Conservation (phyloP, 2,888 invertebrate genomes). For the Erebia ligea region DNA sequence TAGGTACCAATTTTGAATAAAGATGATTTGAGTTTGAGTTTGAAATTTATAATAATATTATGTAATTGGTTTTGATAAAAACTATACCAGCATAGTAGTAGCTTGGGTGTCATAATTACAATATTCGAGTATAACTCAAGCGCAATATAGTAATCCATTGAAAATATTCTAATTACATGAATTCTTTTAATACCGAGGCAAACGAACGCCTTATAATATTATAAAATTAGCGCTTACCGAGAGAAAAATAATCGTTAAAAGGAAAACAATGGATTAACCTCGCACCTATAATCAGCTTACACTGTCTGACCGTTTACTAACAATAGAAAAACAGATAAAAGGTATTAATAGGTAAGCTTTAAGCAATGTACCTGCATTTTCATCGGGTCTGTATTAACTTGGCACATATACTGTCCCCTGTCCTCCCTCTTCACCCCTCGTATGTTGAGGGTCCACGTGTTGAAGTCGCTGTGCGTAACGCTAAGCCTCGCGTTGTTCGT, state of each 20-base stretch:
- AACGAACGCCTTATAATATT: not conserved
- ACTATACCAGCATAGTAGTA: not conserved
- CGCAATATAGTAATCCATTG: not conserved
- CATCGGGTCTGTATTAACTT: slow-evolving; percentile 97
- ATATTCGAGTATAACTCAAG: not conserved
- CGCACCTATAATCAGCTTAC: slow-evolving; percentile 11
- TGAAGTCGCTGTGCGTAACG: slow-evolving; percentile 95
- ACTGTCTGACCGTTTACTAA: slow-evolving; percentile 1
- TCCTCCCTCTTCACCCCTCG: slow-evolving; percentile 93
- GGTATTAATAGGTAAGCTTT: not conserved
- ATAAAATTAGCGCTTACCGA: not conserved
- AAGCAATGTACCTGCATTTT: slow-evolving; percentile 92
- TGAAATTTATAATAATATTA: too few relatives aligned
- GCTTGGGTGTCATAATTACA: not conserved
- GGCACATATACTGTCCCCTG: slow-evolving; percentile 96
- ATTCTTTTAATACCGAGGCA: not conserved
- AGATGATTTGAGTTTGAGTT: too few relatives aligned
- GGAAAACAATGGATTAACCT: slow-evolving; percentile 8
- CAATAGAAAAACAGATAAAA: not conserved
- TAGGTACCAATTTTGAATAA: too few relatives aligned
- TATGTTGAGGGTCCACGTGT: slow-evolving; percentile 96
- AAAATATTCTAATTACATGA: not conserved
- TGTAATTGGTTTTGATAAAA: not conserved
- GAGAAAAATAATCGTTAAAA: not conserved
- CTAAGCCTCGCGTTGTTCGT: slow-evolving; percentile 95